Conservation (phyloP, 2,113 vertebrate genomes). For the Alces alces region DNA sequence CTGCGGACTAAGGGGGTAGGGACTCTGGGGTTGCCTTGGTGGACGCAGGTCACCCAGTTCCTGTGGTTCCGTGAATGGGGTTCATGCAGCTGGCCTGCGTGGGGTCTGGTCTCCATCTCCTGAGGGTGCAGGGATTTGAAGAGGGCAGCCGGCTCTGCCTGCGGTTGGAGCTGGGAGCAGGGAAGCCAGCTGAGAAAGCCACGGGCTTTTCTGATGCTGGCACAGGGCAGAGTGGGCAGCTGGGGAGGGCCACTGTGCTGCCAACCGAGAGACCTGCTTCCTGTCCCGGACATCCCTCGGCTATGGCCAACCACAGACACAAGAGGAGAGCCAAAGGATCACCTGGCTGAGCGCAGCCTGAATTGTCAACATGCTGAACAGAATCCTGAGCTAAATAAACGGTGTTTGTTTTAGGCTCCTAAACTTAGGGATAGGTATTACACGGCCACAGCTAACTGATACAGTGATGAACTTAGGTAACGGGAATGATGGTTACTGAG, state of each 20-base stretch:
- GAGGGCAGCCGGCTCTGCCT: not conserved
- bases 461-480: not conserved
- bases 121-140: not conserved
- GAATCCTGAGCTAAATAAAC: not conserved
- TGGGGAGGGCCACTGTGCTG: accelerated
- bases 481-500: not conserved
- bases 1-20: not conserved
- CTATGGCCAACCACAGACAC: not conserved
- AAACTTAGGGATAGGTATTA: not conserved
- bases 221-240: not conserved
- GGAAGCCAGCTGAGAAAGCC: accelerated
- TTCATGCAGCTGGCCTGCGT: accelerated
- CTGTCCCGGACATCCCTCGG: not conserved
- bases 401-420: not conserved
- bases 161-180: accelerated
- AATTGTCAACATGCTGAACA: accelerated
- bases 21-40: not conserved
- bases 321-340: not conserved
- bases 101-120: not conserved
- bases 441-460: not conserved
- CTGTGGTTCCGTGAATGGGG: accelerated
- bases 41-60: accelerated
- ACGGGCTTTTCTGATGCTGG: not conserved
- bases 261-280: not conserved
- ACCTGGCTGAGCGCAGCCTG: not conserved